Evolutionary conservation across 1,140 invertebrate genomes (phyloP).

Genomic region (Helicoverpa zea): DNA sequence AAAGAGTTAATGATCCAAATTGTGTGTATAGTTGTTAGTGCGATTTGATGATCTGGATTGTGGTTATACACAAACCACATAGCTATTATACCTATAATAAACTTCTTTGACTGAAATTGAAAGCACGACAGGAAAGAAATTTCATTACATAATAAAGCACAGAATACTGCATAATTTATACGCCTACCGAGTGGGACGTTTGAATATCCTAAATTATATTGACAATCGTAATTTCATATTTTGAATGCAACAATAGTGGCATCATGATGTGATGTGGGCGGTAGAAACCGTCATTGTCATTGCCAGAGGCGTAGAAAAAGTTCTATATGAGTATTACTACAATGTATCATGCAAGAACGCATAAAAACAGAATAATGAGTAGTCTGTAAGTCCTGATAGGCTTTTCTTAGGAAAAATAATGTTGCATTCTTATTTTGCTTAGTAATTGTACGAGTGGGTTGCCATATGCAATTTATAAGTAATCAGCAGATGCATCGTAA

Average conservation of each 20-base stretch:
- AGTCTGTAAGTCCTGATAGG: not conserved
- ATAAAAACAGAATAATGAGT: constrained; percentile 1
- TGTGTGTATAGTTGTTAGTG: not conserved
- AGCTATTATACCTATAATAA: too few species aligned
- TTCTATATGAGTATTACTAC: constrained; percentile 11
- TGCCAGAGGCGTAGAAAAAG: not conserved
- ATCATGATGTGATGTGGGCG: constrained; percentile 31
- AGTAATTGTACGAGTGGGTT: constrained; percentile 17
- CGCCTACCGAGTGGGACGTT: constrained; percentile 7
- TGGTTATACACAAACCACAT: not conserved
- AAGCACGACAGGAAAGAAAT: not conserved
- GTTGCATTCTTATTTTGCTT: not conserved
- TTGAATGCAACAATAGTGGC: constrained; percentile 51
- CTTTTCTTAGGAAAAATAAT: constrained; percentile 6
- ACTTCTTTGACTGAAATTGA: too few species aligned
- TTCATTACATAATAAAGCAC: not conserved
- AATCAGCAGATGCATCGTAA: constrained; percentile 32
- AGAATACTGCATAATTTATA: not conserved
- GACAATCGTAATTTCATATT: constrained; percentile 36
- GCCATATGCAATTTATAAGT: constrained; percentile 6
- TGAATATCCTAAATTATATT: constrained; percentile 15
- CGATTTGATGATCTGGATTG: not conserved
- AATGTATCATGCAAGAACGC: constrained; percentile 4
- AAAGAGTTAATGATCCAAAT: constrained; percentile 12
- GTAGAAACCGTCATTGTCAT: constrained; percentile 26